These are phyloP conservation scores for Agrotis segetum DNA, from an alignment of 2,888 invertebrate genomes.

Conservation along the genomic window DNA sequence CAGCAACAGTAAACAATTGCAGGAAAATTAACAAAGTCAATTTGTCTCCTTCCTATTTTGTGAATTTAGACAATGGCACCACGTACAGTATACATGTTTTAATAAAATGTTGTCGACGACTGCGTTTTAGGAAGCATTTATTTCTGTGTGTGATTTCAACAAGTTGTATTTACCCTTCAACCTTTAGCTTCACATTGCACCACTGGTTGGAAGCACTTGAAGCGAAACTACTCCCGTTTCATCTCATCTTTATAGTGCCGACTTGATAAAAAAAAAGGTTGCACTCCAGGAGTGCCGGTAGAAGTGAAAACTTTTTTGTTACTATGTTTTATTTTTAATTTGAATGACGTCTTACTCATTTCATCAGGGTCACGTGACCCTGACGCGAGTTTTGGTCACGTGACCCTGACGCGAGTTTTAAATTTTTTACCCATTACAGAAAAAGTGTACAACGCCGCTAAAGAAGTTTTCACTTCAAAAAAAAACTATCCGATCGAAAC, in stretches of 20 bases:
- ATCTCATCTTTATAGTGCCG: conserved; percentile 54
- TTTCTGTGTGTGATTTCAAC: conserved; percentile 26
- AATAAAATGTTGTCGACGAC: conserved; percentile 8
- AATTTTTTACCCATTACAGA: no score
- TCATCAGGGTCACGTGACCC: no score
- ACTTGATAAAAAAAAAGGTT: conserved; percentile 59
- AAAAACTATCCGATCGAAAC: conserved; percentile 58
- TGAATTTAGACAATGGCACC: conserved; percentile 27
- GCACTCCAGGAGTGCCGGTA: no score
- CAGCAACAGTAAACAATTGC: conserved; percentile 20
- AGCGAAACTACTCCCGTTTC: conserved; percentile 39
- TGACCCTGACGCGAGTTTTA: no score
- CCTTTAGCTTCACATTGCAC: conserved; percentile 20
- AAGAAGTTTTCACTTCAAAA: no score
- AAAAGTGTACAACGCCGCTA: no score
- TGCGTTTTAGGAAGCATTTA: conserved; percentile 17
- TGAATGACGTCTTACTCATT: no score
- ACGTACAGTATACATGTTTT: not conserved
- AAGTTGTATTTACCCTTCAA: conserved; percentile 9
- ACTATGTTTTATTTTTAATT: no score
- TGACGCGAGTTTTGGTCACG: no score
- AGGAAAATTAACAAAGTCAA: conserved; percentile 14
- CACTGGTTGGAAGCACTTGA: conserved; percentile 31
- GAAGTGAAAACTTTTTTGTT: no score
- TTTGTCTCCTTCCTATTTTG: conserved; percentile 11